Conservation (phyloP, 2,888 invertebrate genomes). For the Rapana venosa region DNA sequence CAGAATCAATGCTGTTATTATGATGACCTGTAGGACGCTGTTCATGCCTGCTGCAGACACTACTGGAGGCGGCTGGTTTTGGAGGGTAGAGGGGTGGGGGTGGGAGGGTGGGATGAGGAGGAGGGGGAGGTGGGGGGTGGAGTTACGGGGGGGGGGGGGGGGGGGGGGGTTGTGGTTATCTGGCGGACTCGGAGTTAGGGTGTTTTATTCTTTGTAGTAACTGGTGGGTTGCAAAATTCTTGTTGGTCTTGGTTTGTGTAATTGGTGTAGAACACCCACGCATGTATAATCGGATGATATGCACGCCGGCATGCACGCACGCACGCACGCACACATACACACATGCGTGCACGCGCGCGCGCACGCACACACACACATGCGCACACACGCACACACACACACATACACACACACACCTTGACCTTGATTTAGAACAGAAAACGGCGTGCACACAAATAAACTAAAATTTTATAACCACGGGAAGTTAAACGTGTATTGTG, state of each 20-base stretch:
- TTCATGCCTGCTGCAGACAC: neutral
- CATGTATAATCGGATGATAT: neutral
- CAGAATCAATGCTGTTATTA: no score
- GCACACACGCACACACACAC: neutral
- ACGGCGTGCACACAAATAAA: no score
- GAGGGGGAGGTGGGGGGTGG: neutral
- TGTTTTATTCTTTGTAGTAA: no score
- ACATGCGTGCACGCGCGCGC: neutral
- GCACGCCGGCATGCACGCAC: constrained; percentile 10
- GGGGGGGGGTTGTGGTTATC: neutral
- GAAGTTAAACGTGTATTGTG: no score
- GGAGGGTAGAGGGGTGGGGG: neutral
- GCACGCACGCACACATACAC: constrained; percentile 23
- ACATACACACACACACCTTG: neutral
- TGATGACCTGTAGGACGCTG: no score
- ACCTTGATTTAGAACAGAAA: no score
- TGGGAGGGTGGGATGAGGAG: neutral
- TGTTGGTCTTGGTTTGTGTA: no score
- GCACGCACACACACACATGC: constrained; percentile 8
- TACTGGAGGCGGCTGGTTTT: neutral
- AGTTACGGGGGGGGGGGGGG: neutral
- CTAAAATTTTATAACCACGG: no score
- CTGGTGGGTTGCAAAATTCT: no score
- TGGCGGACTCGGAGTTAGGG: no score
- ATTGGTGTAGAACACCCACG: no score